phyloP scores from a whole-genome alignment of 2,113 vertebrate genomes.

The Callorhinus ursinus region DNA sequence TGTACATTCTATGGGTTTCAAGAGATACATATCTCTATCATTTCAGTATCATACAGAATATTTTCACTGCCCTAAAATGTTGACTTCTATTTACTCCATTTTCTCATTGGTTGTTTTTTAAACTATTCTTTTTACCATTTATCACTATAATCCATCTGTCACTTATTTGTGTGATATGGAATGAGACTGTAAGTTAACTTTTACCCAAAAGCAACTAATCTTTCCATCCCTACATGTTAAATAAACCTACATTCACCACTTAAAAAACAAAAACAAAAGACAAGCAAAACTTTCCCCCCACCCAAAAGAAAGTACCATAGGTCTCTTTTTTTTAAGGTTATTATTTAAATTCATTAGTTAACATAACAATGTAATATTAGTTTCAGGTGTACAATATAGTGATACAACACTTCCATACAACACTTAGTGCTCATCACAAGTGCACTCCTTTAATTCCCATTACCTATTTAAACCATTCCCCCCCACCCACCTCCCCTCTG shows the following conservation, averaged over 20 bases:
- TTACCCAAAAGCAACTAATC: neutral
- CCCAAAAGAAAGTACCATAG: neutral
- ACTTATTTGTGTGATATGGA: neutral
- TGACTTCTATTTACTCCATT: slow-evolving; percentile 21
- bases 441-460: neutral
- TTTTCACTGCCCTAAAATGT: neutral
- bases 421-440: neutral
- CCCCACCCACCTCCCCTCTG: neutral
- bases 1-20: neutral
- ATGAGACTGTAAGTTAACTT: neutral
- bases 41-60: neutral
- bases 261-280: neutral
- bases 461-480: neutral
- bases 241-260: neutral
- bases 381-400: neutral
- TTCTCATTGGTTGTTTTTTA: neutral
- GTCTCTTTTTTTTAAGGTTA: neutral
- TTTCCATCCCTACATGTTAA: neutral
- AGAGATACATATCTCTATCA: neutral
- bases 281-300: neutral
- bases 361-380: neutral
- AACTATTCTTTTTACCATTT: neutral
- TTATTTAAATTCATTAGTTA: neutral
- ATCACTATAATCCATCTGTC: slow-evolving; percentile 1
- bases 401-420: neutral